Evolutionary conservation across 2,113 vertebrate species (phyloP).

Genomic region (Phoxinus phoxinus): DNA sequence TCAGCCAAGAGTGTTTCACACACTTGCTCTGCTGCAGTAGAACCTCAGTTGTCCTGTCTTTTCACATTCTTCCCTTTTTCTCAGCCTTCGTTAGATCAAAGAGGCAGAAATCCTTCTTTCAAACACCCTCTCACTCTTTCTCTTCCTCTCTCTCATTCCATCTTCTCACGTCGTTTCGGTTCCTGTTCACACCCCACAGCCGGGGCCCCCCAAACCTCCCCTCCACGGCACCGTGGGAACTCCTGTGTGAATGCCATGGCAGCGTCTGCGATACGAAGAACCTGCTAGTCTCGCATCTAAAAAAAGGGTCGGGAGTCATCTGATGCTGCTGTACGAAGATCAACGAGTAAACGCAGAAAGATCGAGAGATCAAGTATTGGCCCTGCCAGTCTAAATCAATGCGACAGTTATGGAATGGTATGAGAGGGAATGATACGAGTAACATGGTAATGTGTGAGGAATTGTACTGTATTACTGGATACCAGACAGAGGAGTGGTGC

Average conservation of each 20-base stretch:
- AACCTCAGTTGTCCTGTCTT: constrained; percentile 31
- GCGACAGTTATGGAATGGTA: background rate
- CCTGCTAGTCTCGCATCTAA: constrained; percentile 44
- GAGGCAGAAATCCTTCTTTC: constrained; percentile 21
- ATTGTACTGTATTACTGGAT: background rate
- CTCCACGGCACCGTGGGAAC: constrained; percentile 46
- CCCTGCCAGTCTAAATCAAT: background rate
- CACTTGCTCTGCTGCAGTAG: background rate
- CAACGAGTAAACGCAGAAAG: background rate
- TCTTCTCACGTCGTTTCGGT: constrained; percentile 54
- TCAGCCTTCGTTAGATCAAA: constrained; percentile 49
- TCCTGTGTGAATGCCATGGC: constrained; percentile 33
- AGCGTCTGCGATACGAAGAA: constrained; percentile 27
- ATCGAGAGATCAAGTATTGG: background rate
- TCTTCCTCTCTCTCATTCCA: constrained; percentile 42
- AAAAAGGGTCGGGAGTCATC: constrained; percentile 52
- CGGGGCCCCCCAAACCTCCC: background rate
- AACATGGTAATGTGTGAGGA: constrained; percentile 31
- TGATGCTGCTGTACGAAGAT: constrained; percentile 42
- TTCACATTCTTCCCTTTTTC: constrained; percentile 41
- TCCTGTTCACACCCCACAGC: constrained; percentile 39
- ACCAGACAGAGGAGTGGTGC: constrained; percentile 3
- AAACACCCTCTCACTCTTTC: constrained; percentile 17
- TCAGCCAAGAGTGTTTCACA: background rate
- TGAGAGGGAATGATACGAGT: background rate